These are phyloP conservation scores for Cepphus grylle DNA, from an alignment of 2,113 vertebrate species.

Conservation along the genomic window DNA sequence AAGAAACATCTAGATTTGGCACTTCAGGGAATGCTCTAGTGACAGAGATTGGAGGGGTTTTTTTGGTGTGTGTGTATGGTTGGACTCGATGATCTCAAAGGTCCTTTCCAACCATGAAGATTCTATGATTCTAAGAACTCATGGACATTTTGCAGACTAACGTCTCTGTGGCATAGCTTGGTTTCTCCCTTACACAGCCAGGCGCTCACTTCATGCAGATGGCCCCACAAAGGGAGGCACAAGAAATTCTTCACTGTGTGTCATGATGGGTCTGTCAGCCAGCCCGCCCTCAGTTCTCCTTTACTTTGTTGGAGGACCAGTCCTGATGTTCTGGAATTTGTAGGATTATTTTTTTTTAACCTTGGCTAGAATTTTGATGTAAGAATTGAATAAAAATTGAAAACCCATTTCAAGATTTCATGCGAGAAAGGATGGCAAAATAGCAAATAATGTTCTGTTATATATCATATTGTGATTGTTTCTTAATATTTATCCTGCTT, in stretches of 20 bases:
- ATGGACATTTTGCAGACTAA: not conserved
- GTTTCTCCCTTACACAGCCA: not conserved
- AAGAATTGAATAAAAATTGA: not conserved
- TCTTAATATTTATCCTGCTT: not conserved
- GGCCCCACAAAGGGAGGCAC: not conserved
- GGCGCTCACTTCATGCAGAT: rapidly evolving
- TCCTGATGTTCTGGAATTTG: not conserved
- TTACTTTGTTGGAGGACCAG: not conserved
- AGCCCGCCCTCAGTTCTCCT: not conserved
- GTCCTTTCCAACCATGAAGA: too few species aligned
- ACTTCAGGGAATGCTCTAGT: too few species aligned
- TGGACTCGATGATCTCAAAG: too few species aligned
- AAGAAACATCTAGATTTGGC: too few species aligned
- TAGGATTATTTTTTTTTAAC: not conserved
- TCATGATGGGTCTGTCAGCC: not conserved
- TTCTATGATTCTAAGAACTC: not conserved
- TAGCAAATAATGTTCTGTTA: not conserved
- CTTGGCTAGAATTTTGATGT: not conserved
- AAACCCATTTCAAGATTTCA: not conserved
- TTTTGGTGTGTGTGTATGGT: too few species aligned
- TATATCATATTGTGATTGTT: not conserved
- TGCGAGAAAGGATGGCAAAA: not conserved
- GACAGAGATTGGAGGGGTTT: too few species aligned
- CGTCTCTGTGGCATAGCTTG: not conserved
- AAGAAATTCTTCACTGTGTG: not conserved